These are phyloP conservation scores for Eledone cirrhosa DNA, from an alignment of 2,888 invertebrate genomes.

Conservation along the genomic window DNA sequence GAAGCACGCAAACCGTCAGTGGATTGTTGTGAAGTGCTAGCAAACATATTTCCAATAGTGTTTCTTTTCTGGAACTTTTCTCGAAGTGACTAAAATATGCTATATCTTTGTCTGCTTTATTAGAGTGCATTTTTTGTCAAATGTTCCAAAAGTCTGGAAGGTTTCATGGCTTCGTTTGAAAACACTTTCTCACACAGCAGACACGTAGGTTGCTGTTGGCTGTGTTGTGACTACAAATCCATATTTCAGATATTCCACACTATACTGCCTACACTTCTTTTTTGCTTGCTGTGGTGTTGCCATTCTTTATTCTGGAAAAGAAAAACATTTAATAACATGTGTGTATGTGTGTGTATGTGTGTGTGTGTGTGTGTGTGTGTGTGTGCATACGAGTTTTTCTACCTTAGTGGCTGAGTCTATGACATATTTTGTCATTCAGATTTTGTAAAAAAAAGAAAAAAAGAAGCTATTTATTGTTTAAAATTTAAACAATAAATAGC, in stretches of 20 bases:
- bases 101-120: constrained; percentile 18
- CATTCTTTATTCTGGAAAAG: constrained; percentile 1
- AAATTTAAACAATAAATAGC: no score
- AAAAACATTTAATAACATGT: not conserved
- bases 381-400: not conserved
- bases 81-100: not conserved
- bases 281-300: constrained; percentile 19
- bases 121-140: constrained; percentile 18
- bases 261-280: not conserved
- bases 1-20: not conserved
- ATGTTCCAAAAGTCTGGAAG: constrained; percentile 18
- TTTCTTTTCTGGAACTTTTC: constrained; percentile 3
- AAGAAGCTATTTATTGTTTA: no score
- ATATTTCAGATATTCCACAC: constrained; percentile 20
- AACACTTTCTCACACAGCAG: constrained; percentile 19
- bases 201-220: not conserved
- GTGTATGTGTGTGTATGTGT: not conserved
- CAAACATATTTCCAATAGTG: constrained; percentile 22
- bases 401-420: no score
- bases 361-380: not conserved
- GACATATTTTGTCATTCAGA: no score
- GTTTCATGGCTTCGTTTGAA: constrained; percentile 21
- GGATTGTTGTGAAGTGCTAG: constrained; percentile 26
- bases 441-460: no score
- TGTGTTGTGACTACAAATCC: not conserved